phyloP scores from a whole-genome alignment of 2,888 invertebrate species.

The Keiferia lycopersicella region DNA sequence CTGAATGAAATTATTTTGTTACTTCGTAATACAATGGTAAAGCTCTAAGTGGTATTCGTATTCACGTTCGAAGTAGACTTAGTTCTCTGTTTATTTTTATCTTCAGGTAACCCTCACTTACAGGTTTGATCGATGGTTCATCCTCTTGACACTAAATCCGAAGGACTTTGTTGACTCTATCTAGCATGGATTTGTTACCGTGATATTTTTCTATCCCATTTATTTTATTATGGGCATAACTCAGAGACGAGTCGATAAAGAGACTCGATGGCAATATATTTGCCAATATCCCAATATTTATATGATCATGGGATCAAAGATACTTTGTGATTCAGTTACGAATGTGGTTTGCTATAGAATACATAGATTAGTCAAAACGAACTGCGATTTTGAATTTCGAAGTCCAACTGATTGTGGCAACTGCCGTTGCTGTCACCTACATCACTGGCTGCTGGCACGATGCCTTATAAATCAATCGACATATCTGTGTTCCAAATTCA shows the following conservation, averaged over 20 bases:
- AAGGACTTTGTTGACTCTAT: conserved; percentile 31
- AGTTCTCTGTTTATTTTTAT: background rate
- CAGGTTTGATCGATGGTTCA: conserved; percentile 2
- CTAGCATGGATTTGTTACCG: conserved; percentile 11
- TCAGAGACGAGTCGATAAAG: conserved; percentile 17
- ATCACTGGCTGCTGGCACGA: conserved; percentile 38
- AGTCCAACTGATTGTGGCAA: conserved; percentile 4
- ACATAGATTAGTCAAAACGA: background rate
- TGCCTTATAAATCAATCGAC: conserved; percentile 48
- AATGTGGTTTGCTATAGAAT: background rate
- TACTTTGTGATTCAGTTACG: conserved; percentile 15
- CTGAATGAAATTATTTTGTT: too few relatives aligned
- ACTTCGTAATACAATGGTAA: too few relatives aligned
- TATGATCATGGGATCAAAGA: conserved; percentile 18
- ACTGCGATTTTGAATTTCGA: background rate
- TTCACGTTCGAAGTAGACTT: background rate
- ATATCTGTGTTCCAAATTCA: conserved; percentile 46
- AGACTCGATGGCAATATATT: conserved; percentile 18
- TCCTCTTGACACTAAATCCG: conserved; percentile 18
- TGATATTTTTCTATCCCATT: conserved; percentile 22
- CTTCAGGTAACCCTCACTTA: background rate
- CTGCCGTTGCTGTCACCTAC: conserved; percentile 11
- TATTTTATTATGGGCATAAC: conserved; percentile 26
- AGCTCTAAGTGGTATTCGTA: too few relatives aligned
- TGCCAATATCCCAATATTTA: conserved; percentile 22